Evolutionary conservation across 1,140 invertebrate species (phyloP), one percentile per base, ranked within the genome.

Genomic region (Archivesica marissinica): DNA sequence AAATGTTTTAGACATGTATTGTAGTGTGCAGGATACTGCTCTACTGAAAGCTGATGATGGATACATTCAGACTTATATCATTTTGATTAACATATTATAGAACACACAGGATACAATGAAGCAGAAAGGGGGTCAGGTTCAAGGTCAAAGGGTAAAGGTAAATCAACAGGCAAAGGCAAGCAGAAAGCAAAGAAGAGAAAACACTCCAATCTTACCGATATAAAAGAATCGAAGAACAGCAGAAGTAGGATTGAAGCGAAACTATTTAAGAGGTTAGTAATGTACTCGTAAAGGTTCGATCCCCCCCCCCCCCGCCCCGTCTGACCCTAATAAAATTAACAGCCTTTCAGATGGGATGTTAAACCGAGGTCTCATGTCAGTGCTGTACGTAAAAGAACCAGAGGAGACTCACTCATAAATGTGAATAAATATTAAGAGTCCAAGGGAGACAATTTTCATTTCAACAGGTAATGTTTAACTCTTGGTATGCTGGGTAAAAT

Each of bases 161-260:
- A 17, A 3, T 68, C 44, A 7, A 91, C 88, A 59, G 89, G 87
- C 17, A 92, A 90, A 87, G 88, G 88, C 41, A 92, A 92, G 80
- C 87, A 87, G 4, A 90, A 88, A 70, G 85, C 85, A 35, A 91
- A 88, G 75, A 90, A 87, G 70, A 81, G 85, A 86, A 93, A 94
- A 86, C 87, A 92, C 52, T 84, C 90, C 38, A 91, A 92, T 35
- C 85, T 95, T 70, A 94, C 93, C 20, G 90, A 95, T 85, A 90
- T 95, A 1, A 88, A 87, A 30, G 90, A 89, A 41, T 79, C 82
- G 7, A 81, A 91, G 23, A 94, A 92, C 17, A 66, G 91, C 6
- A 85, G 92, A 17, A 92, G 91, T 56, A 86, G 94, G 74, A 82
- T 95, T 41, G 92, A 94, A 68, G 90, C 88, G 35, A 93, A 91